Evolutionary conservation across 2,113 vertebrate genomes (phyloP), one percentile per base, ranked within the genome.

Genomic region (Melanostigma gelatinosum): DNA sequence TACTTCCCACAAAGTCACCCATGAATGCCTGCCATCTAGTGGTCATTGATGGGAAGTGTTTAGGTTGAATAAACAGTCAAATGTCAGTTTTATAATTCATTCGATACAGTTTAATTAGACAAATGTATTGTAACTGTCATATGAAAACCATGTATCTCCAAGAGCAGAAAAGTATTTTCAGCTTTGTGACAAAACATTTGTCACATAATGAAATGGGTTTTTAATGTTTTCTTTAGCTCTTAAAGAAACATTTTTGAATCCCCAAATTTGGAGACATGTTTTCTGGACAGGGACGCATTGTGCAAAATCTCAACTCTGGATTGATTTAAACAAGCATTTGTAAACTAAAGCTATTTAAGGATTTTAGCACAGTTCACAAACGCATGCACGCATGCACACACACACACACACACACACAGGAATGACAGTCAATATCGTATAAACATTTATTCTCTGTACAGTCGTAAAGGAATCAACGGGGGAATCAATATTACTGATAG

Each of bases 361-460:
- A 24, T 8, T 32, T 24, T 27, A 22, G 36, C 48, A 48, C 8
- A 20, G 18, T 13, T 36, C 6, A 76, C 24, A 50, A 7, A 75
- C 34, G 6, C 24, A 77, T 2, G 52, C 1, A 75, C 12, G 52
- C 1, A 75, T 10, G 70, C 62, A 78, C 50, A 29, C 34, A 34
- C 24, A 77, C 3, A 57, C 1, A 75, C 12, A 72, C 62, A 78
- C 50, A 29, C 34, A 34, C 24, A 77, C 3, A 57, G 1, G 8
- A 16, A n/a, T 57, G 32, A 84, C 38, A 63, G 46, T 82, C 81
- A 40, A 64, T 83, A 83, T 89, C 13, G 48, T 88, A 90, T 78
- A 93, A 90, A 91, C 88, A 90, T 94, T 92, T 93, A 94, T 91
- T 93, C 75, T 89, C 80, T 89, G 79, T 71, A 92, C 84, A 86